Evolutionary conservation across 1,140 invertebrate species (phyloP), one percentile per base, ranked within the genome.

Genomic region (Dysdera silvatica): DNA sequence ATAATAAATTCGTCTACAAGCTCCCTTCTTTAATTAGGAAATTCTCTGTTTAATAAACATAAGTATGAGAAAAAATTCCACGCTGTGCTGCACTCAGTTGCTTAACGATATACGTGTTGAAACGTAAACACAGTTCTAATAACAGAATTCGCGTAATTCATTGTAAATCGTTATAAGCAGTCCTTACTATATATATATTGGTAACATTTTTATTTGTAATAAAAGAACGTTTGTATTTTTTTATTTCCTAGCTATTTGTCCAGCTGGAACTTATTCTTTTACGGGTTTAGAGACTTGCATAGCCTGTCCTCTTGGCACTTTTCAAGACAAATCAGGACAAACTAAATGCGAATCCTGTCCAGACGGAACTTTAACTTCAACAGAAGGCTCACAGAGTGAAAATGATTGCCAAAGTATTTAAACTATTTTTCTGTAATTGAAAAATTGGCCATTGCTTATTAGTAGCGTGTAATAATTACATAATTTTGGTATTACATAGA

Each of bases 231-330:
- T 1, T 45, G 8, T 45, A n/a, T 47, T 20, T 32, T 53, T 60
- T 23, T 41, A 61, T 60, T 64, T 67, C 65, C 28, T 61, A 76
- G 75, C 58, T 8, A 68, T 63, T 8, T 80, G 79, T 68, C 59
- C 56, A 12, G 40, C 74, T 79, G 89, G 91, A 91, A 95, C 74
- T 83, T 84, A 7, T 88, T 85, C 1, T 76, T 84, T 18, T 91
- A 94, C 73, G 83, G 84, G 85, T 0, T 77, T 85, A n/a, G 93
- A 85, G 67, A 83, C 81, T 59, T 98, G 95, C 74, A 78, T 87
- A 26, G 80, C 85, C 35, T 99, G 95, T 74, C 88, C 90, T 52
- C 88, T 90, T 70, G 93, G 92, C 62, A 92, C 85, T 41, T 98
- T 94, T 74, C 95, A 98, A 74, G 85, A 94, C 69, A 82, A 85